A percentile compares a stretch with the other conserved stretches of the same genome.
Evolutionary conservation across 2,888 invertebrate species (phyloP).

Genomic region (Willowsia nigromaculata): DNA sequence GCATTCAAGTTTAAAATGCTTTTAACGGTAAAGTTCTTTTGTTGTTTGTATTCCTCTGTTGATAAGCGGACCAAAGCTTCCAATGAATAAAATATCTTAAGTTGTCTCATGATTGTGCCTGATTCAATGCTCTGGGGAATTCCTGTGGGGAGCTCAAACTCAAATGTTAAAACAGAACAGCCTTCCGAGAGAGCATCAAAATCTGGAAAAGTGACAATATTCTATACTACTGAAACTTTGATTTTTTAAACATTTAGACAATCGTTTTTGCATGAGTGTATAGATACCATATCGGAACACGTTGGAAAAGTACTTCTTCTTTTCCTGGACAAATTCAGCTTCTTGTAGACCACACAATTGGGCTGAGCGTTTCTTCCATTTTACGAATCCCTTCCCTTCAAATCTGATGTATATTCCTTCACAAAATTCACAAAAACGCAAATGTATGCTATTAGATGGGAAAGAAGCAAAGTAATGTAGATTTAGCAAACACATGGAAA

Average conservation of each 20-base stretch:
- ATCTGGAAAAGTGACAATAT: too few relatives aligned
- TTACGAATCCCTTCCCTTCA: constrained; percentile 85
- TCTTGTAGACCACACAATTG: constrained; percentile 81
- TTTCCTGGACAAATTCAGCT: constrained; percentile 49
- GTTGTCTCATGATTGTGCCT: constrained; percentile 5
- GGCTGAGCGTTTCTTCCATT: constrained; percentile 85
- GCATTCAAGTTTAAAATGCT: constrained; percentile 39
- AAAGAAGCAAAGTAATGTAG: too few relatives aligned
- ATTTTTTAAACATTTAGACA: too few relatives aligned
- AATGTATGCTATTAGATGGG: too few relatives aligned
- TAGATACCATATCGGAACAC: constrained; percentile 43
- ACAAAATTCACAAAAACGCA: too few relatives aligned
- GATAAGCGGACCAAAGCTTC: constrained; percentile 24
- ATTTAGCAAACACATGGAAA: too few relatives aligned
- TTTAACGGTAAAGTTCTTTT: constrained; percentile 16
- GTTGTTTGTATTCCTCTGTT: neutral
- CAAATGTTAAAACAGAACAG: constrained; percentile 47
- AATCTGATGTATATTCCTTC: constrained; percentile 87
- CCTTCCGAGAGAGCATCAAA: constrained; percentile 20
- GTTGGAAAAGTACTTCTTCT: constrained; percentile 25
- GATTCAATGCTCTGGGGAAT: constrained; percentile 35
- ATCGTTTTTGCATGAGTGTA: neutral
- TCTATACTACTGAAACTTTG: too few relatives aligned
- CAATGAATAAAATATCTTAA: constrained; percentile 10
- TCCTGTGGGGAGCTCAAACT: constrained; percentile 43